Evolutionary conservation across 1,140 invertebrate genomes (phyloP).

Genomic region (Sminthurides bifidus): DNA sequence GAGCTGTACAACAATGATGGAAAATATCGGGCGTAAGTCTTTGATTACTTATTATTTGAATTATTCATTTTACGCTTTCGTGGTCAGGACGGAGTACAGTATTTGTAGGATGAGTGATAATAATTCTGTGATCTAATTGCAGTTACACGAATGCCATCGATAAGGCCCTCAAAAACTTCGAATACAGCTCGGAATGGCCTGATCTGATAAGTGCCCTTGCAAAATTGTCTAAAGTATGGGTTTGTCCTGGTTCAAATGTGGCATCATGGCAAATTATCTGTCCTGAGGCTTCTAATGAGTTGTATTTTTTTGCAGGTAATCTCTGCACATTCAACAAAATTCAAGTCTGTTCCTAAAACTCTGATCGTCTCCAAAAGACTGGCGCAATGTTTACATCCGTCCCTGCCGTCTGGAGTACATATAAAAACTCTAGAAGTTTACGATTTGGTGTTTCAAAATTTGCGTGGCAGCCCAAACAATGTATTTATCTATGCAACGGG

Average conservation of each 20-base stretch:
- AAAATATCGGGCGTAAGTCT: neutral
- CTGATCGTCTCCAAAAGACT: slow-evolving; percentile 85
- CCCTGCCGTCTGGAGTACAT: slow-evolving; percentile 81
- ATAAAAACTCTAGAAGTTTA: slow-evolving; percentile 88
- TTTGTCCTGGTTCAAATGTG: neutral
- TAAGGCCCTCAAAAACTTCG: slow-evolving; percentile 82
- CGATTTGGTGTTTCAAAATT: slow-evolving; percentile 81
- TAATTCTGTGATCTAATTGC: neutral
- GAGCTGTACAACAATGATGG: slow-evolving; percentile 1
- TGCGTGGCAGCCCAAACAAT: slow-evolving; percentile 38
- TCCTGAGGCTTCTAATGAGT: neutral
- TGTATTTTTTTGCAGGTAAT: slow-evolving; percentile 47
- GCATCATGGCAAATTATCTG: neutral
- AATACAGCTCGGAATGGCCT: slow-evolving; percentile 90
- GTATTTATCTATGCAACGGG: slow-evolving; percentile 44
- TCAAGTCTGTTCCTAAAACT: slow-evolving; percentile 79
- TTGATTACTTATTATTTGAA: neutral
- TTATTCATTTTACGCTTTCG: neutral
- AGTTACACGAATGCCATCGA: slow-evolving; percentile 68
- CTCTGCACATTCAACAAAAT: slow-evolving; percentile 41
- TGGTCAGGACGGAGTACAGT: neutral
- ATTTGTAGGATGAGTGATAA: neutral
- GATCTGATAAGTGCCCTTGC: slow-evolving; percentile 83
- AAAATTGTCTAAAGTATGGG: slow-evolving; percentile 76
- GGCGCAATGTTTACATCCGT: slow-evolving; percentile 90